These are phyloP conservation scores for Petrocephalus microphthalmus DNA, from an alignment of 2,113 vertebrate species.

Conservation along the genomic window DNA sequence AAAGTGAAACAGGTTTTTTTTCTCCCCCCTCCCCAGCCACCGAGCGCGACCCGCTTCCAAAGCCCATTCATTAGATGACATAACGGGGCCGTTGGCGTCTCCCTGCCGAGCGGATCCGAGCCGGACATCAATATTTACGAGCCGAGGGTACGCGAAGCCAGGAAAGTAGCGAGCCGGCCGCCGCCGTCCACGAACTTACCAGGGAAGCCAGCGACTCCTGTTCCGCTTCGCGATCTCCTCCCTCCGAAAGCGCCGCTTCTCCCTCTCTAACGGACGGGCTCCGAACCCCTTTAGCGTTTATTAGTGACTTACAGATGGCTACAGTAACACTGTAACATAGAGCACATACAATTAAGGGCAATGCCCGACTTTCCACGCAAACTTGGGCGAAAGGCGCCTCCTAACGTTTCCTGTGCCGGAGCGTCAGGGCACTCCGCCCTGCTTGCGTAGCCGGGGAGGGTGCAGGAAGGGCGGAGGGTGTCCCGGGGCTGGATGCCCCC, in stretches of 20 bases:
- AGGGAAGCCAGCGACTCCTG: constrained; percentile 49
- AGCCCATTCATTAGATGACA: not conserved
- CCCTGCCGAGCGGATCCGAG: not conserved
- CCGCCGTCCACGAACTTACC: constrained; percentile 48
- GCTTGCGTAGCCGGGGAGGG: not conserved
- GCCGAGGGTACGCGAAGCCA: not conserved
- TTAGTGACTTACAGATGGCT: not conserved
- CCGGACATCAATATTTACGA: not conserved
- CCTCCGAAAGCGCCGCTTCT: not conserved
- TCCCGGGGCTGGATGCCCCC: not conserved
- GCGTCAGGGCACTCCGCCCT: constrained; percentile 26
- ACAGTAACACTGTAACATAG: not conserved
- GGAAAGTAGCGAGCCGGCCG: constrained; percentile 30
- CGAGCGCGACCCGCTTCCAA: not conserved
- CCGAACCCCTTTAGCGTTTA: not conserved
- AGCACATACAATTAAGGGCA: constrained; percentile 16
- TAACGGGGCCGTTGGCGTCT: not conserved
- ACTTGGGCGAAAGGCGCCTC: constrained; percentile 35
- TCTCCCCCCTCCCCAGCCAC: not conserved
- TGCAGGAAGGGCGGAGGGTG: not conserved
- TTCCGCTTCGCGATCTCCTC: constrained; percentile 51
- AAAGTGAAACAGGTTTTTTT: not conserved
- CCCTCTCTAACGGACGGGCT: not conserved
- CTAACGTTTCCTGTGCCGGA: constrained; percentile 37
- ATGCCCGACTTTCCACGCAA: constrained; percentile 49